These are phyloP conservation scores for Chroicocephalus ridibundus DNA, from an alignment of 2,113 vertebrate genomes.

Conservation along the genomic window DNA sequence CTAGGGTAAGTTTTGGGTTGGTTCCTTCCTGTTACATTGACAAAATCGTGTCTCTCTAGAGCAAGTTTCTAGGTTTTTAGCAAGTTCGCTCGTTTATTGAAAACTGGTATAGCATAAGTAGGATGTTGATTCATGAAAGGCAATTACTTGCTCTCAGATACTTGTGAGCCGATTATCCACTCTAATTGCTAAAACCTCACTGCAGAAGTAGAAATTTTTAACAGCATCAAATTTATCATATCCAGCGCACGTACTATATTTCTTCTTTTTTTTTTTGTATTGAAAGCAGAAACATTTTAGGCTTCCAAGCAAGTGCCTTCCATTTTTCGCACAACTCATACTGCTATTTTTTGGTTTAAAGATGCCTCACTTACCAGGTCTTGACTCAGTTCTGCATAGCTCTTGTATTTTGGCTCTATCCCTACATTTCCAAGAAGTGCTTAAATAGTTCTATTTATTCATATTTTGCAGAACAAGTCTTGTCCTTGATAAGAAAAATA, in stretches of 20 bases:
- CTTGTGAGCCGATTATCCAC: neutral
- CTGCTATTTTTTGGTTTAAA: neutral
- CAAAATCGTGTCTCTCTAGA: neutral
- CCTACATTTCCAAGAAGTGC: neutral
- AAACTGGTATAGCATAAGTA: fast-evolving
- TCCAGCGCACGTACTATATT: neutral
- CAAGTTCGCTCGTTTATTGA: neutral
- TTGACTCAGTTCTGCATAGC: neutral
- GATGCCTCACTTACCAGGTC: neutral
- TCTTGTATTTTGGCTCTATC: neutral
- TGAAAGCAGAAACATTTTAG: neutral
- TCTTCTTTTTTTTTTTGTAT: neutral
- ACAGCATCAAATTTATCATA: neutral
- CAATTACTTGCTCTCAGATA: neutral
- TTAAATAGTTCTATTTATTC: neutral
- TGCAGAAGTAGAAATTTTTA: neutral
- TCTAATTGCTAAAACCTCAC: neutral
- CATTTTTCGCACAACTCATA: neutral
- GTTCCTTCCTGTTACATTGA: neutral
- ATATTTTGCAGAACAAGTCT: neutral
- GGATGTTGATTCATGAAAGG: neutral
- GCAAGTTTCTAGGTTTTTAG: neutral
- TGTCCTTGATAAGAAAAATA: neutral
- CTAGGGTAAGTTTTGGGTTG: conserved; percentile 80
- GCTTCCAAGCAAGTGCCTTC: neutral